Percentiles rank a stretch among this genome's conserved stretches.
phyloP scores from a whole-genome alignment of 2,113 vertebrate species.

The Bostrychus sinensis region DNA sequence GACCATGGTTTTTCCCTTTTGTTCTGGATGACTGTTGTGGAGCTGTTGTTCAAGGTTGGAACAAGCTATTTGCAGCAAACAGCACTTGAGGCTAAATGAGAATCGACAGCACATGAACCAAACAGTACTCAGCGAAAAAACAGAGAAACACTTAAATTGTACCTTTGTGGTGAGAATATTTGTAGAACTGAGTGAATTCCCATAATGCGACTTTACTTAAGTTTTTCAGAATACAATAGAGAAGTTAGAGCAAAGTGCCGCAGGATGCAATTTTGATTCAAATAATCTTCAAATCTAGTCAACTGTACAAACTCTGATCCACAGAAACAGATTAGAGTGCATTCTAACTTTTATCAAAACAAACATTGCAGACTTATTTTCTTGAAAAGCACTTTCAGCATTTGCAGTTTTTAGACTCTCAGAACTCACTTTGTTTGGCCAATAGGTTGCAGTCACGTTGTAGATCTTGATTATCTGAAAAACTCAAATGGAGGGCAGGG shows the following conservation, averaged over 20 bases:
- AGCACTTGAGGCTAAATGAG: background rate
- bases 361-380: no score
- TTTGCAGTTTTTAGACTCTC: no score
- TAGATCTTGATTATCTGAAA: no score
- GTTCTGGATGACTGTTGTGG: background rate
- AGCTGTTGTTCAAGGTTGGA: background rate
- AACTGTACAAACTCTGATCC: background rate
- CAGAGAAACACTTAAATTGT: background rate
- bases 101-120: background rate
- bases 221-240: background rate
- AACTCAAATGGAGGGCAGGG: no score
- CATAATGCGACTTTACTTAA: background rate
- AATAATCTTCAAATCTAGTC: no score
- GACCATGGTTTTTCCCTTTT: slow-evolving; percentile 1
- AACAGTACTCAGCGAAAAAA: background rate
- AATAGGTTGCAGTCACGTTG: no score
- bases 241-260: background rate
- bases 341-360: no score
- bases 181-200: background rate
- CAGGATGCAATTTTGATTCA: no score
- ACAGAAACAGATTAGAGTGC: no score
- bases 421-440: no score
- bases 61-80: slow-evolving; percentile 10
- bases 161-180: background rate
- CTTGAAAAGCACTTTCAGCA: no score